These are phyloP conservation scores for Brachyptera risi DNA, from an alignment of 2,888 invertebrate genomes.

Conservation along the genomic window DNA sequence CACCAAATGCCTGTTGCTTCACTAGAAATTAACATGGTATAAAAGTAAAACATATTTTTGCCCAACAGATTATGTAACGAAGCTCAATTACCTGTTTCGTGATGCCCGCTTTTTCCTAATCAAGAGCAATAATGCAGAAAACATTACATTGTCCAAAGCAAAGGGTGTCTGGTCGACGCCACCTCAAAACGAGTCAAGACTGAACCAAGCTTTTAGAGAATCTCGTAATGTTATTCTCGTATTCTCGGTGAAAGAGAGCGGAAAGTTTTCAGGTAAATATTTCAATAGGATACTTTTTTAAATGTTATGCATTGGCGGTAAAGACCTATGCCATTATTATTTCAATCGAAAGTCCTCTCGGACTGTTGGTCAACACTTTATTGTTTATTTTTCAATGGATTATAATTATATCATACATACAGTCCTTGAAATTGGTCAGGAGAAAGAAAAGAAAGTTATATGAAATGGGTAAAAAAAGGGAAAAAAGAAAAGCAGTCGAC, in stretches of 20 bases:
- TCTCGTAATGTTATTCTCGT: constrained; percentile 90
- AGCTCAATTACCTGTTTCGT: constrained; percentile 89
- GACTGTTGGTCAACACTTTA: no score
- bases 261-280: constrained; percentile 54
- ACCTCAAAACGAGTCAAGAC: constrained; percentile 92
- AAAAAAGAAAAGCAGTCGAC: no score
- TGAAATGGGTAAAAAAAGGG: no score
- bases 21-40: neutral
- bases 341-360: no score
- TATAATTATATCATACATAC: no score
- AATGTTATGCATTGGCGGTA: no score
- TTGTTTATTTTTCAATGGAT: no score
- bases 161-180: constrained; percentile 97
- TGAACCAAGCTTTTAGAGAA: constrained; percentile 91
- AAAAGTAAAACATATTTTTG: neutral
- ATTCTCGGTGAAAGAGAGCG: constrained; percentile 97
- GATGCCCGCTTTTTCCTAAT: constrained; percentile 94
- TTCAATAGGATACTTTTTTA: no score
- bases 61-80: constrained; percentile 68
- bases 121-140: constrained; percentile 97
- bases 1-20: no score
- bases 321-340: no score
- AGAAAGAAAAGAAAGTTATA: no score
- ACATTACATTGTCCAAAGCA: constrained; percentile 88
- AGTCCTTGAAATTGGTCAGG: no score